Evolutionary conservation across 2,113 vertebrate species (phyloP).

Genomic region (Cyprinodon brontotheroides): DNA sequence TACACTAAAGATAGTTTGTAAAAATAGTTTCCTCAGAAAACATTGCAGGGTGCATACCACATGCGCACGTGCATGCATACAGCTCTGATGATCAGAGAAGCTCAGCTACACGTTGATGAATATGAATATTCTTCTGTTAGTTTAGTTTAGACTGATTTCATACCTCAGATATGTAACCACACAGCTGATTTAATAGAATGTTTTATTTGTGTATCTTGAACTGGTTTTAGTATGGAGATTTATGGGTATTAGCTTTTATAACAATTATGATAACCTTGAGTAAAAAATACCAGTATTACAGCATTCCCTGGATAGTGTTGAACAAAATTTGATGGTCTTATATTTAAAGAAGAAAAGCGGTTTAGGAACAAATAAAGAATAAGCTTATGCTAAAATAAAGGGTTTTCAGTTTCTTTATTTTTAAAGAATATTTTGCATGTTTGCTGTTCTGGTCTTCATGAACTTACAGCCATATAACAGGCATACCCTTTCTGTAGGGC

Average conservation of each 20-base stretch:
- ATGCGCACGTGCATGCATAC: slow-evolving; percentile 2
- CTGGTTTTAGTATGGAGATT: too few relatives aligned
- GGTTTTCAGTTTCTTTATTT: too few relatives aligned
- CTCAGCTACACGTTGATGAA: slow-evolving; percentile 11
- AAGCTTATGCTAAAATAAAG: neutral
- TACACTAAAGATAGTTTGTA: slow-evolving; percentile 41
- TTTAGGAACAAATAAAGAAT: neutral
- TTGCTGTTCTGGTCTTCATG: too few relatives aligned
- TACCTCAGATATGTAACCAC: neutral
- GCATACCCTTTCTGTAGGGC: too few relatives aligned
- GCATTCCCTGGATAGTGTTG: too few relatives aligned
- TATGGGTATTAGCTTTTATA: too few relatives aligned
- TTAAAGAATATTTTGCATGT: too few relatives aligned
- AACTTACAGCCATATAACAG: neutral
- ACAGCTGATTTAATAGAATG: neutral
- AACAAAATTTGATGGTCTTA: too few relatives aligned
- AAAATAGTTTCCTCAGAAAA: slow-evolving; percentile 25
- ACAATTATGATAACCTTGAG: too few relatives aligned
- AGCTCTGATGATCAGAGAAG: slow-evolving; percentile 30
- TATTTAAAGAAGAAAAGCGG: too few relatives aligned
- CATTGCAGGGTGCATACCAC: neutral
- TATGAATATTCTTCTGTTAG: neutral
- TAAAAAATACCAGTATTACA: too few relatives aligned
- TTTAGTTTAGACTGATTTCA: neutral
- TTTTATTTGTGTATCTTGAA: neutral